Evolutionary conservation across 2,113 vertebrate species (phyloP), one percentile per base, ranked within the genome.

Genomic region (Poeciliopsis retropinna): DNA sequence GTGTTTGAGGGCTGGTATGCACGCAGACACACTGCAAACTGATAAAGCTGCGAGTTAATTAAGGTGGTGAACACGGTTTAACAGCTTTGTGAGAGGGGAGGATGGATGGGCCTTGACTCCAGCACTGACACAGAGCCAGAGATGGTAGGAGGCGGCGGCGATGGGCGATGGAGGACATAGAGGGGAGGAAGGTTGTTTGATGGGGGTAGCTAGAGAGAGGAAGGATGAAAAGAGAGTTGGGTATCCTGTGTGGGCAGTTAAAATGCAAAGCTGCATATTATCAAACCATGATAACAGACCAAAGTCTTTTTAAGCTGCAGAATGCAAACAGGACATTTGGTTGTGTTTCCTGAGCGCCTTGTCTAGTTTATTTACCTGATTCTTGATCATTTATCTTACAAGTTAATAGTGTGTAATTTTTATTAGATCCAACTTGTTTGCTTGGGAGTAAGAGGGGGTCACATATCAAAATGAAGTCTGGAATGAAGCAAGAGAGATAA

Each of bases 41-140:
- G 93, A 94, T 94, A 94, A 95, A 90, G 78, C 79, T n/a, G 75
- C 91, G 89, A 92, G 91, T 93, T 94, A 94, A 95, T 95, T 94
- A 94, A 92, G 79, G 85, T 82, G 87, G 86, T 39, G 82, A 93
- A 88, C 91, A 86, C 80, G 84, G 86, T 90, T 86, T 91, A 92
- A 91, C 90, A 87, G 77, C 90, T 92, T 87, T 84, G 85, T 41
- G 88, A 84, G 85, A 86, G 79, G 87, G 85, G 88, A 90, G 89
- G 87, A 92, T 86, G 91, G 93, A 83, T 81, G 81, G 90, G 88
- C 94, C 94, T 94, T 94, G 94, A 94, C 93, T 93, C 87, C 66
- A 72, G 31, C 64, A 11, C 84, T 90, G 85, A 90, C 83, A 86
- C 87, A 4, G 78, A 86, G 88, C 88, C 83, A 81, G 86, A 84